Evolutionary conservation across 1,140 invertebrate species (phyloP), one percentile per base, ranked within the genome.

Genomic region (Drosophila repleta): DNA sequence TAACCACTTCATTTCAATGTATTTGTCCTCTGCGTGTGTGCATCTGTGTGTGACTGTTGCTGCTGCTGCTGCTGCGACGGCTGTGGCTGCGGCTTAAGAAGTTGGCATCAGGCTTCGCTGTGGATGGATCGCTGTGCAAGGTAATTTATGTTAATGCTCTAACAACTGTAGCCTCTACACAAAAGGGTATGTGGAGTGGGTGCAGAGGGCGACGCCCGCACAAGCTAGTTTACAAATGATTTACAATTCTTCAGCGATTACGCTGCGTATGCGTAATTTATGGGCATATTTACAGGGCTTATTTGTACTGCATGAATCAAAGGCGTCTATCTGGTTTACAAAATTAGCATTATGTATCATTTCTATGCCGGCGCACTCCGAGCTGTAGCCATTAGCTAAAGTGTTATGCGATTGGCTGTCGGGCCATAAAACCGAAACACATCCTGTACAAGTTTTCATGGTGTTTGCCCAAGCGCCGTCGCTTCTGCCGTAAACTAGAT

Each of bases 101-200:
- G 43, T 53, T 52, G 63, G 63, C 69, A 52, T 48, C 39, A 70
- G 78, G 74, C 67, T 67, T 39, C 64, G 56, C 11, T 35, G 32
- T 35, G 10, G 32, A 63, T 53, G 76, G 66, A 83, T 79, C 76
- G 32, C 74, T 79, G 76, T 71, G 76, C 79, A 77, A 88, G 83
- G 83, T 88, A 88, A 88, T 88, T 88, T 88, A 88, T 88, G 83
- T 72, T 79, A 88, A 88, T 88, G 76, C 69, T 69, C 58, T 69
- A 65, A 66, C 67, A 79, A 73, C 75, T 71, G 61, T 63, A 68
- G 58, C 75, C 68, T 61, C 32, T 18, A 17, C n/a, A 39, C 45
- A 46, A 21, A 21, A 46, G 45, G 45, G 21, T 53, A 43, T 20
- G 46, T 41, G 8, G 39, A 29, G 7, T 35, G 10, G 11, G 32